These are phyloP conservation scores for Coendou prehensilis DNA, from an alignment of 2,797 vertebrate genomes.

Conservation along the genomic window DNA sequence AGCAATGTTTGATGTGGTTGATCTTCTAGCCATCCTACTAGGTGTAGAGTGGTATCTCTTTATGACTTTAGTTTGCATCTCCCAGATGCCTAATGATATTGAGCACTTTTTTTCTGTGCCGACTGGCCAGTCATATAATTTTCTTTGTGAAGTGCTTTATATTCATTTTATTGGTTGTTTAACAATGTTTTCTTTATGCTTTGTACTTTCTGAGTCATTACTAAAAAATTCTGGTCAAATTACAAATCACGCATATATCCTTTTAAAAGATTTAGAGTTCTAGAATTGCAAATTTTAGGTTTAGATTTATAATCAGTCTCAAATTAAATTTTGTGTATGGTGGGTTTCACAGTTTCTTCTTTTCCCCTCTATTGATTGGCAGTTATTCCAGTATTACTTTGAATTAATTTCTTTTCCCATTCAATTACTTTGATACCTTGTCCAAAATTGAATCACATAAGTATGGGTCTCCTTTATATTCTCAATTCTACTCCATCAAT, in stretches of 20 bases:
- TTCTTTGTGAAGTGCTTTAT: background rate
- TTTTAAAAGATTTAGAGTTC: background rate
- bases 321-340: background rate
- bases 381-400: background rate
- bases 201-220: background rate
- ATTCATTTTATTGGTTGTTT: background rate
- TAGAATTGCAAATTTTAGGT: background rate
- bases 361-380: background rate
- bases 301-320: background rate
- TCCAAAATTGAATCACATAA: background rate
- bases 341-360: background rate
- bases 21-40: background rate
- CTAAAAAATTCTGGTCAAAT: background rate
- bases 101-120: background rate
- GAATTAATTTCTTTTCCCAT: conserved; percentile 25
- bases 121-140: background rate
- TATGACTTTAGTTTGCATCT: background rate
- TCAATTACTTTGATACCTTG: background rate
- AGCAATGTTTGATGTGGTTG: background rate
- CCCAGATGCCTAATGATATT: background rate
- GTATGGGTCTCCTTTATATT: background rate
- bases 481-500: background rate
- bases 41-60: background rate
- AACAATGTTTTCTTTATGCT: background rate
- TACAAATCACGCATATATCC: background rate